Percentiles rank a stretch among this genome's conserved stretches.
Evolutionary conservation across 1,140 invertebrate species (phyloP).

Genomic region (fruit fly (Drosophila melanogaster)): Release_6_plus_ISO1_MT NC_004354.4:22604501-22605000

Average conservation of each 20-base stretch:
- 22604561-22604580: not conserved
- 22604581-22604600: constrained; percentile 25
- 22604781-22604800: constrained; percentile 81
- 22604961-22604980: constrained; percentile 36
- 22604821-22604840: constrained; percentile 37
- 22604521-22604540: not conserved
- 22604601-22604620: constrained; percentile 44
- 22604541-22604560: not conserved
- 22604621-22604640: constrained; percentile 51
- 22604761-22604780: constrained; percentile 83
- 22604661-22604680: constrained; percentile 22
- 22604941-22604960: constrained; percentile 75
- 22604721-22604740: constrained; percentile 81
- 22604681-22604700: constrained; percentile 35
- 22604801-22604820: constrained; percentile 76
- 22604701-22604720: constrained; percentile 75
- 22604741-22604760: constrained; percentile 82
- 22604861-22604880: too few relatives aligned
- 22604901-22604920: constrained; percentile 60
- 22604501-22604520: not conserved
- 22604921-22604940: constrained; percentile 79
- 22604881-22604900: too few relatives aligned
- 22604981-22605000: constrained; percentile 52
- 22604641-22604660: constrained; percentile 44
- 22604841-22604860: constrained; percentile 11